Evolutionary conservation across 23 tunicate genomes (phyloP).

Genomic region (Trididemnum nubilum): DNA sequence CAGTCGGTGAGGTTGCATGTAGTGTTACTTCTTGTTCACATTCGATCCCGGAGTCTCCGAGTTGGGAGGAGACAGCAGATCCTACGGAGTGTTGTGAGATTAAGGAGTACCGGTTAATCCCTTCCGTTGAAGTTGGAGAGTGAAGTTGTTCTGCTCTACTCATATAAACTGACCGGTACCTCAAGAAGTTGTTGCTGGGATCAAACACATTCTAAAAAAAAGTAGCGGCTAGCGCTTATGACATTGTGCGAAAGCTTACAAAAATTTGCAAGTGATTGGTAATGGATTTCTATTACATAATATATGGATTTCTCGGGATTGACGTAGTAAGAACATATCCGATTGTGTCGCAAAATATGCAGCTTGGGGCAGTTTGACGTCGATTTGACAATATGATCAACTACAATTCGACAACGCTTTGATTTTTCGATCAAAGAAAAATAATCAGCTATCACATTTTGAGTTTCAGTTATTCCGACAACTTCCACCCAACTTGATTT

Average conservation of each 20-base stretch:
- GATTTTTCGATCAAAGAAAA: too few relatives aligned
- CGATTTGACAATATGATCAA: neutral
- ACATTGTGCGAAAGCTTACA: too few relatives aligned
- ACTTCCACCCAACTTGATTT: too few relatives aligned
- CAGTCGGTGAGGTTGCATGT: neutral
- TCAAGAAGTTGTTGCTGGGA: slow-evolving; percentile 81
- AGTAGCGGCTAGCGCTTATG: neutral
- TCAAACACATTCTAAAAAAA: slow-evolving; percentile 70
- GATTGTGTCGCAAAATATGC: too few relatives aligned
- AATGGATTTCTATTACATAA: too few relatives aligned
- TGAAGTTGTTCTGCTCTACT: slow-evolving; percentile 32
- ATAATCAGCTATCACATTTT: too few relatives aligned
- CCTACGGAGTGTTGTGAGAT: slow-evolving; percentile 72
- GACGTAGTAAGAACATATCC: too few relatives aligned
- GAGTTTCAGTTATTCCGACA: too few relatives aligned
- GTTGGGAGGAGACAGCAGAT: slow-evolving; percentile 78
- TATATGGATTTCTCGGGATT: too few relatives aligned
- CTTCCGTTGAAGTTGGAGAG: slow-evolving; percentile 32
- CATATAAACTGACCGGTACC: slow-evolving; percentile 67
- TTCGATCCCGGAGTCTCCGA: slow-evolving; percentile 92
- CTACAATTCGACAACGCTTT: too few relatives aligned
- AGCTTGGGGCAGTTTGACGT: too few relatives aligned
- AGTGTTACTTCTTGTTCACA: slow-evolving; percentile 66
- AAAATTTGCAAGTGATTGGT: too few relatives aligned
- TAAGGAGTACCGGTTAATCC: slow-evolving; percentile 54